These are phyloP conservation scores for Syngnathus rostellatus DNA, from an alignment of 2,797 vertebrate species.

Conservation along the genomic window DNA sequence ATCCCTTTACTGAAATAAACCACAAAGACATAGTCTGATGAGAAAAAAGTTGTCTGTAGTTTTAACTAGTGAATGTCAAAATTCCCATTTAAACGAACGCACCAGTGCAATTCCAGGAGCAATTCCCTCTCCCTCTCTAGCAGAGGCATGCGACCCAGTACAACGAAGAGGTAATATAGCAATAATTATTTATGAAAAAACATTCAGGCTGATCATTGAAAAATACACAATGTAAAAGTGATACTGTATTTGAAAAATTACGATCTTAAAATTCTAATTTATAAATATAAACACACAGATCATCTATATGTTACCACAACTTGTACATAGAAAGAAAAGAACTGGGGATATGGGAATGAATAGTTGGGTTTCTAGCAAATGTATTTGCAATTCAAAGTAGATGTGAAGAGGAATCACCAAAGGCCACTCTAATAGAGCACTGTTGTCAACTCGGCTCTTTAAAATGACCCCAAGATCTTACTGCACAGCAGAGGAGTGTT, in stretches of 20 bases:
- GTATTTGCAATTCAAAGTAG: slow-evolving; percentile 60
- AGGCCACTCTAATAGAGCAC: slow-evolving; percentile 55
- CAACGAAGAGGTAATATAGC: not conserved
- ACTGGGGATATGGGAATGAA: slow-evolving; percentile 8
- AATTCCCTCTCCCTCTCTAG: not conserved
- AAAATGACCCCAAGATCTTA: slow-evolving; percentile 47
- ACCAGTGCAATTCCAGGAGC: not conserved
- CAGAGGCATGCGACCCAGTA: not conserved
- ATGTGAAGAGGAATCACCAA: slow-evolving; percentile 46
- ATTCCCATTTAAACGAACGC: not conserved
- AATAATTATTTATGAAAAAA: not conserved
- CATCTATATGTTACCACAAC: not conserved
- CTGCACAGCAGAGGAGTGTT: slow-evolving; percentile 45
- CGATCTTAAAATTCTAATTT: not conserved
- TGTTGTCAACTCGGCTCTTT: slow-evolving; percentile 60
- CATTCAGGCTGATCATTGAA: not conserved
- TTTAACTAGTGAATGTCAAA: no score
- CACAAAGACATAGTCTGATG: no score
- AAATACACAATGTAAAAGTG: not conserved
- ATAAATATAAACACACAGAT: slow-evolving; percentile 9
- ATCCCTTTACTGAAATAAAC: not conserved
- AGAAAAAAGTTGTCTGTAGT: no score
- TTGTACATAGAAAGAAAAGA: slow-evolving; percentile 21
- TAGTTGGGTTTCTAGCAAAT: slow-evolving; percentile 30
- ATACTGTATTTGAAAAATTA: not conserved